A percentile compares a stretch with the other conserved stretches of the same genome.
phyloP scores from a whole-genome alignment of 2,888 invertebrate genomes.

The Apamea anceps region DNA sequence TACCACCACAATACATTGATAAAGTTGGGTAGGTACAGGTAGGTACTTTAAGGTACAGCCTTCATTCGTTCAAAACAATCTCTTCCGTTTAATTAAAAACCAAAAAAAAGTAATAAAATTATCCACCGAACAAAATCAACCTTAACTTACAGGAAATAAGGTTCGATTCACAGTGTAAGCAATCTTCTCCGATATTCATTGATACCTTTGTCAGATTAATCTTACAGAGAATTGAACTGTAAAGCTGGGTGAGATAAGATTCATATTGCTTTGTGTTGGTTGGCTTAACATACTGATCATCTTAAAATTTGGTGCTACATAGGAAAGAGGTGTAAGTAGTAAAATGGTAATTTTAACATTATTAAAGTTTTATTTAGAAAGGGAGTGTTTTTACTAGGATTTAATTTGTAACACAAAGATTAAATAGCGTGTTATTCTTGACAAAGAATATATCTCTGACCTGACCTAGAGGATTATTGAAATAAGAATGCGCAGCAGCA shows the following conservation, averaged over 20 bases:
- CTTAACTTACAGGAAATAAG: fast-evolving
- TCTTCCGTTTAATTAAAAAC: conserved; percentile 54
- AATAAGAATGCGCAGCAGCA: neutral
- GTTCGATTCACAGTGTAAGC: conserved; percentile 5
- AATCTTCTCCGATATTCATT: conserved; percentile 16
- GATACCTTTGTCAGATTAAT: conserved; percentile 8
- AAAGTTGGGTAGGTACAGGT: neutral
- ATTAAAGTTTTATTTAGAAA: neutral
- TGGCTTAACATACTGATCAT: conserved; percentile 15
- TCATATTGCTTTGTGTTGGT: conserved; percentile 10
- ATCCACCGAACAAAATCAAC: neutral
- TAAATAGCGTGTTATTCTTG: neutral
- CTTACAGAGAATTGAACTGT: conserved; percentile 24
- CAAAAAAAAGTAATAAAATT: conserved; percentile 4
- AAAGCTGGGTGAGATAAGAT: fast-evolving
- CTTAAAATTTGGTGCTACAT: conserved; percentile 9
- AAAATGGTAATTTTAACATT: neutral
- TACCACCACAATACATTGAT: neutral
- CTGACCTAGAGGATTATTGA: fast-evolving
- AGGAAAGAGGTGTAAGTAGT: conserved; percentile 24
- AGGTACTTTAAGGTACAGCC: conserved; percentile 26
- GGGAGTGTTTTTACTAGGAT: neutral
- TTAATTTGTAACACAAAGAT: neutral
- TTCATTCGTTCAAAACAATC: conserved; percentile 51
- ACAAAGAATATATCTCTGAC: neutral